phyloP scores from a whole-genome alignment of 2,113 vertebrate species.

The Dermatemys mawii region DNA sequence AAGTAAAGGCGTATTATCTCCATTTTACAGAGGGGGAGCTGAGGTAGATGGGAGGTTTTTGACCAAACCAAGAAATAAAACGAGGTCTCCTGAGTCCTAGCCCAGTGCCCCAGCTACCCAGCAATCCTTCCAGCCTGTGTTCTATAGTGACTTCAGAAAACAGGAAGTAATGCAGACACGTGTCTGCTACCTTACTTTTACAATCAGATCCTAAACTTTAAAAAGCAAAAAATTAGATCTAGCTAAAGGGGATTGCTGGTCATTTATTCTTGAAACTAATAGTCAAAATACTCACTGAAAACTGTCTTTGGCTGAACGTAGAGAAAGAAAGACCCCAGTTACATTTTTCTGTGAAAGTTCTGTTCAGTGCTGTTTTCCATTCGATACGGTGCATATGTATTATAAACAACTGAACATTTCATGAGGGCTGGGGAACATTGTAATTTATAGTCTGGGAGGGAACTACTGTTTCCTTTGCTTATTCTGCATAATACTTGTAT shows the following conservation, averaged over 20 bases:
- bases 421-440: neutral
- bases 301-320: neutral
- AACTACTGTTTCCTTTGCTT: neutral
- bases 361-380: neutral
- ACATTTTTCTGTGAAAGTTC: neutral
- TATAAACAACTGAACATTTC: neutral
- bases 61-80: neutral
- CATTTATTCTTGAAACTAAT: neutral
- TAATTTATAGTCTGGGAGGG: conserved; percentile 17
- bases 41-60: neutral
- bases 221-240: neutral
- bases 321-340: neutral
- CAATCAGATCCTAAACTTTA: neutral
- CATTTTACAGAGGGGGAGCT: neutral
- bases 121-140: neutral
- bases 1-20: neutral
- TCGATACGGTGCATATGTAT: rapidly evolving
- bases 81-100: neutral
- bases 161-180: neutral
- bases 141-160: neutral
- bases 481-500: neutral
- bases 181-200: neutral
- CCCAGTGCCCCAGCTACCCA: neutral
- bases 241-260: neutral
- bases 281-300: neutral